Evolutionary conservation across 2,888 invertebrate species (phyloP), one percentile per base, ranked within the genome.

Genomic region (Mythimna albipuncta): DNA sequence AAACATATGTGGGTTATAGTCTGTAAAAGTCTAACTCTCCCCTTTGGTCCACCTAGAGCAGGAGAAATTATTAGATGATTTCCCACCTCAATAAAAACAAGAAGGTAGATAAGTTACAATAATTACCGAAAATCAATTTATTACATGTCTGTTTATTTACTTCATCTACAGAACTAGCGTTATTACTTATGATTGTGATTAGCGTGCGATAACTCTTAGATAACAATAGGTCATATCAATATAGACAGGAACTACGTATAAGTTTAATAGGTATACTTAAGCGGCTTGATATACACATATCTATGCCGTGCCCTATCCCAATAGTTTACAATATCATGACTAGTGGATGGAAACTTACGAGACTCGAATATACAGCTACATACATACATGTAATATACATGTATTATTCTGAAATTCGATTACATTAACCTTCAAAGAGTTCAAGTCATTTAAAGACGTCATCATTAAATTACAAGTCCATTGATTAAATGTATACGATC

Each of bases 191-290:
- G n/a, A 54, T 47, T 38, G n/a, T 63, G 73, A 73, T 73, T 72
- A 44, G 21, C 54, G 35, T 62, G 54, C 35, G 47, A 64, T 57
- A 50, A 38, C 47, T 55, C 47, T 19, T 38, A 57, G 64, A 72
- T 74, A 74, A 41, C 47, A 41, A 26, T 64, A 41, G 55, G 55
- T 74, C 41, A 57, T 35, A 50, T 21, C 55, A 74, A 74, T n/a
- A 64, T 50, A 10, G 16, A 57, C 26, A 64, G 38, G 41, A 57
- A n/a, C 19, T 21, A 73, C 47, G 16, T 47, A 47, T 16, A 47
- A 47, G 16, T 47, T 47, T 47, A 47, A 47, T 64, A 41, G 19
- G 35, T 10, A 19, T 13, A 57, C 38, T 38, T 32, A 47, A 47
- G 13, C 50, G 26, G 19, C 21, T 32, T 64, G 5, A 64, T 41